Evolutionary conservation across 2,888 invertebrate species (phyloP), one percentile per base, ranked within the genome.

Genomic region (Adela reaumurella): DNA sequence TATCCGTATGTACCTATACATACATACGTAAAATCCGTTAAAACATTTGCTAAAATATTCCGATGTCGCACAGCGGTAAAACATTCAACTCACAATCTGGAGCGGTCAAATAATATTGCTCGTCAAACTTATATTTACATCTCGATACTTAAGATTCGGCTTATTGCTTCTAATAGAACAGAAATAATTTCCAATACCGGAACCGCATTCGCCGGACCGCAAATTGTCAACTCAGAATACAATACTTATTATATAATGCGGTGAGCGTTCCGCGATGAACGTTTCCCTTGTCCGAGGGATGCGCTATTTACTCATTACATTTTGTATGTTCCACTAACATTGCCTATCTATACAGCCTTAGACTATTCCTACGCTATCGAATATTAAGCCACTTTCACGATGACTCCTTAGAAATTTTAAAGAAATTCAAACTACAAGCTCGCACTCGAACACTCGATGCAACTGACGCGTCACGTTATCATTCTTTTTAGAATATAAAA

Each of bases 251-350:
- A 17, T n/a, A n/a, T 18, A 17, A 17, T 10, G 10, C 19, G 20
- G 73, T 71, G 72, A 68, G 60, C 59, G 55, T 78, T 78, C 77
- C 78, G 78, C 77, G 77, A 77, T 77, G 78, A 78, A 78, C 77
- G 77, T 35, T 4, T 24, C 5, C 24, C 24, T 4, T 24, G 4
- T 6, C 24, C 24, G 4, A 4, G n/a, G 35, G 35, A 35, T 4
- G 14, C 35, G n/a, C 35, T 35, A 35, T 35, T 35, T 35, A 35
- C 35, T 35, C n/a, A n/a, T n/a, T n/a, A n/a, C n/a, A n/a, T n/a
- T n/a, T n/a, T 35, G 11, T 14, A 35, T 35, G 14, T 35, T 35
- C 14, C n/a, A 35, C 8, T 35, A 35, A 35, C 8, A 35, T 35
- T 35, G 35, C 14, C 35, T 35, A 35, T 35, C 35, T 35, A 35